Base-by-base conservation (phyloP, 2,888 invertebrate species). In the Scaptomyza caliginosa region DNA sequence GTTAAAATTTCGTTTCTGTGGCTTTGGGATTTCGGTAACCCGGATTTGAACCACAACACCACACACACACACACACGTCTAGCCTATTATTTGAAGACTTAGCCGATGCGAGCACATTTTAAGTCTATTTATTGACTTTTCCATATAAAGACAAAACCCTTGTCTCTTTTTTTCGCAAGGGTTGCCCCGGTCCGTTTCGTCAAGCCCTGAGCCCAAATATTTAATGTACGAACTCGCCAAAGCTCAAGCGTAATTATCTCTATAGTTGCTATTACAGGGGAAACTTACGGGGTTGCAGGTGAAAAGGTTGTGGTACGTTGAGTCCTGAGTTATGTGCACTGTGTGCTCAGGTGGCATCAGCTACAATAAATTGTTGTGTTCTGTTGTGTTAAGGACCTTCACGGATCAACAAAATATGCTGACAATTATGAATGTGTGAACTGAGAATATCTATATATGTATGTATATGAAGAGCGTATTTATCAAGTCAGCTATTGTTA, bases 21-120 rank as follows among this genome's bases (percentile, higher is more conserved):
- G 54, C 36, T 55, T 59, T 40, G 28, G 63, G 55, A 28, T 39
- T 57, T 23, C 34, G 11, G 46, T 30, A 8, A 55, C 36, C 28
- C 36, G 26, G 19, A 45, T 46, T 28, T 11, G 10, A n/a, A 39
- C 34, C 16, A 28, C 32, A 48, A 17, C 32, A 23, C 40, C 21
- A 43, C 38, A 42, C 23, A 54, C 45, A 28, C 50, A 24, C 21
- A 11, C 30, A 23, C 10, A 28, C 19, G 30, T 23, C 28, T 69
- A 24, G 36, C 57, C 76, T 51, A 75, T 71, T 71, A 75, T 75
- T 75, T 75, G 76, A 55, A 64, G 76, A 75, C 71, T 75, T 75
- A 64, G 50, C 40, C 26, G 40, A 17, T 40, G 36, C 40, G 42
- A 38, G 26, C 51, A 45, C 10, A 16, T 71, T 75, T 76, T 52